phyloP scores from a whole-genome alignment of 2,797 vertebrate genomes.

The Pelodytes ibericus region DNA sequence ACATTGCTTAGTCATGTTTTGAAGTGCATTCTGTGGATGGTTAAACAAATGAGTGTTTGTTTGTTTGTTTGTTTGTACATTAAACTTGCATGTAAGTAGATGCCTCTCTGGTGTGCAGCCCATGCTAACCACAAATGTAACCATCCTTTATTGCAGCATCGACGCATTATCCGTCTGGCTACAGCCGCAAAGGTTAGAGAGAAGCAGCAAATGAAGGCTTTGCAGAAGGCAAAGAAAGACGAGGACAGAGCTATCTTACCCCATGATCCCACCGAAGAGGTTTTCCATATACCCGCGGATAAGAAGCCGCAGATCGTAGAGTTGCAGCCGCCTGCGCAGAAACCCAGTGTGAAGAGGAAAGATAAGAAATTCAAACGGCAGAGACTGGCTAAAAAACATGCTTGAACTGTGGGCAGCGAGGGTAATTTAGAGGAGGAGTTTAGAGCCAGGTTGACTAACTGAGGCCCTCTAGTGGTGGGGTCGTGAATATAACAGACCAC shows the following conservation, averaged over 20 bases:
- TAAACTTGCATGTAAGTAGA: no score
- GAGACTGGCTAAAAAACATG: slow-evolving; percentile 69
- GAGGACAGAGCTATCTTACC: slow-evolving; percentile 71
- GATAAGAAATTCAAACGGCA: slow-evolving; percentile 85
- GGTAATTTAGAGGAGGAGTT: not conserved
- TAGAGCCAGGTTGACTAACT: not conserved
- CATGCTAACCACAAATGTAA: no score
- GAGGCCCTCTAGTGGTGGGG: no score
- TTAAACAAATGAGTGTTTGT: no score
- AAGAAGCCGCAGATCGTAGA: slow-evolving; percentile 80
- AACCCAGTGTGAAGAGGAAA: slow-evolving; percentile 74
- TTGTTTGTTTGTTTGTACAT: no score
- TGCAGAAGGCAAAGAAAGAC: slow-evolving; percentile 79
- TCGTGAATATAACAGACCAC: no score
- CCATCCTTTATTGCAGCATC: slow-evolving; percentile 72
- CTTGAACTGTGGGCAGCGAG: slow-evolving; percentile 18
- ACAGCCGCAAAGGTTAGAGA: slow-evolving; percentile 85
- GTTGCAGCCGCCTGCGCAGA: slow-evolving; percentile 75
- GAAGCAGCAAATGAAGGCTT: slow-evolving; percentile 88
- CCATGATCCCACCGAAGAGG: slow-evolving; percentile 83
- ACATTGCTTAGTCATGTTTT: no score
- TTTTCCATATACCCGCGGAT: slow-evolving; percentile 83
- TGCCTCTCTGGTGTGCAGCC: no score
- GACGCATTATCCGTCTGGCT: slow-evolving; percentile 78
- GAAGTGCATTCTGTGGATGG: no score